These are phyloP conservation scores for Hermatobates lingyangjiaoensis DNA, from an alignment of 1,140 invertebrate species.

Conservation along the genomic window DNA sequence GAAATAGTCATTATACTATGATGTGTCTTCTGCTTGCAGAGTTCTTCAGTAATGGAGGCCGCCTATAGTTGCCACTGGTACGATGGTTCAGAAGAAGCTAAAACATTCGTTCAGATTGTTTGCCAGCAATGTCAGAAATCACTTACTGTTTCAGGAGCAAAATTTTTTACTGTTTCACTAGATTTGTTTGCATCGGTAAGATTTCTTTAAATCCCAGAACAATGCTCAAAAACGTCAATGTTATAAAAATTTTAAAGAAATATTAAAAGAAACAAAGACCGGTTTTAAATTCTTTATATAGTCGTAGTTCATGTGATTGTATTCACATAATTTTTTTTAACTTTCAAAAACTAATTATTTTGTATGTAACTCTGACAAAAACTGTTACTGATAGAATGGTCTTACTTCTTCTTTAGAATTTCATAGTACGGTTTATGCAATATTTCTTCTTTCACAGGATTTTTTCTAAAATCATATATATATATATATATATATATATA, in stretches of 20 bases:
- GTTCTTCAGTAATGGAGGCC: conserved; percentile 72
- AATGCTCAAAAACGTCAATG: not conserved
- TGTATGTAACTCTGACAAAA: not conserved
- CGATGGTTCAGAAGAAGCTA: conserved; percentile 68
- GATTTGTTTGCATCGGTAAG: conserved; percentile 70
- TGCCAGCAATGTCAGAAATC: conserved; percentile 75
- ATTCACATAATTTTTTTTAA: not conserved
- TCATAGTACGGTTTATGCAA: too few species aligned
- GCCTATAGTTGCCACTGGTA: conserved; percentile 77
- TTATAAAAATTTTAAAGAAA: not conserved
- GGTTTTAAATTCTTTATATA: not conserved
- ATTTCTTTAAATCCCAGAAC: conserved; percentile 4
- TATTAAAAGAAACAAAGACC: not conserved
- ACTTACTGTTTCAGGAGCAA: conserved; percentile 66
- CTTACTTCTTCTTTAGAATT: too few species aligned
- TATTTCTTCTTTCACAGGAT: too few species aligned
- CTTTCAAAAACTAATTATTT: not conserved
- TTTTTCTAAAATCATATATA: too few species aligned
- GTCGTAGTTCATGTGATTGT: not conserved
- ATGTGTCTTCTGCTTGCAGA: conserved; percentile 28
- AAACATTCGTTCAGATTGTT: conserved; percentile 75
- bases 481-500: too few species aligned
- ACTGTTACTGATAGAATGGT: too few species aligned
- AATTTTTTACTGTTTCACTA: conserved; percentile 68
- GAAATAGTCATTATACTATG: not conserved